Base-by-base conservation (phyloP, 1,140 invertebrate genomes). In the Rhynchophorus ferrugineus region DNA sequence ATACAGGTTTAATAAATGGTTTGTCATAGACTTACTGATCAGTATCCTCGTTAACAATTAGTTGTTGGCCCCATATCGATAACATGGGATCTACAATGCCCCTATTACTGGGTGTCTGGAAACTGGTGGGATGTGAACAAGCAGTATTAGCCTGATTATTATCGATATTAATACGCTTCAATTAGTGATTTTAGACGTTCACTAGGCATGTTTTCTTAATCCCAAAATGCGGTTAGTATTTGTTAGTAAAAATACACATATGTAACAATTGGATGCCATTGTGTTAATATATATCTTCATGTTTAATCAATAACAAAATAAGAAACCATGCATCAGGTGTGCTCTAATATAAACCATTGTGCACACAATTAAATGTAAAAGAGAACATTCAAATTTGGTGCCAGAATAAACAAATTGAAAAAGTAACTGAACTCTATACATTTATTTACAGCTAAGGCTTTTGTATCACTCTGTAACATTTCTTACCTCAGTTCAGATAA, bases 31-130 rank as follows among this genome's bases (percentile, higher is more conserved):
- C 88, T 90, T 90, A 93, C 89, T 90, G 87, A 78, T 89, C 87
- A 66, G 88, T 90, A 78, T 93, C 89, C 82, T 91, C 89, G 83
- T 90, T 90, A 75, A 92, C 87, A 82, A 91, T 90, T 78, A 92
- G 86, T 83, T 92, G 90, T 79, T 93, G 89, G 76, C 89, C 90
- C 90, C 90, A 93, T 81, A 93, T 93, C 76, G 86, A 89, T 76
- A 93, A 87, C 88, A 93, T 92, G 76, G 89, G 90, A 81, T 93
- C 89, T 83, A 91, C 87, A 82, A 91, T 90, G 79, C 89, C 89
- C 78, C 88, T 85, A 84, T 90, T 91, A 77, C 78, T 79, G 74
- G 82, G 85, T 84, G 88, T 54, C 54, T 56, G 54, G 41, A 56
- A 56, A 56, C 85, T 91, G 88, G 86, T 91, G 91, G 85, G 88